Conservation (phyloP, 2,888 invertebrate genomes). For the Heteromyza rotundicornis region DNA sequence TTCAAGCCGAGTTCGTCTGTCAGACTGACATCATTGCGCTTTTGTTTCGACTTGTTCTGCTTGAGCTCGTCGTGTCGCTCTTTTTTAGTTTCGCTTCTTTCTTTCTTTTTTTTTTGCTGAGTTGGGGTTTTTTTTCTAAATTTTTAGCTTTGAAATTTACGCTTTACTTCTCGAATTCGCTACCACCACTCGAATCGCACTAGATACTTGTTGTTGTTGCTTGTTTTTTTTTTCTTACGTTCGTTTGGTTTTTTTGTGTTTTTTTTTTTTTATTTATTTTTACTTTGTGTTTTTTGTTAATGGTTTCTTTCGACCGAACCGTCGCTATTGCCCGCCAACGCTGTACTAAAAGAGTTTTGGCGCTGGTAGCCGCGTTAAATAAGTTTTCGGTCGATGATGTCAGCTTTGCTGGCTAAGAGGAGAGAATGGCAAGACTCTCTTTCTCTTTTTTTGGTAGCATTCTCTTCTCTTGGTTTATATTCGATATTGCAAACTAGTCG, state of each 20-base stretch:
- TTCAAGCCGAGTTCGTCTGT: constrained; percentile 37
- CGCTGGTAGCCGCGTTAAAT: constrained; percentile 50
- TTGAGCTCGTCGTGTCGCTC: constrained; percentile 28
- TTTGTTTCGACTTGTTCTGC: constrained; percentile 36
- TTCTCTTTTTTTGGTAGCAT: too few relatives aligned
- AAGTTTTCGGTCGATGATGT: constrained; percentile 50
- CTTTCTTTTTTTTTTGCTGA: constrained; percentile 3
- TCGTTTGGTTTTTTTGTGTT: too few relatives aligned
- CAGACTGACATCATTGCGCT: constrained; percentile 40
- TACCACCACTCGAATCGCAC: background rate
- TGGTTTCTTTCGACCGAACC: constrained; percentile 45
- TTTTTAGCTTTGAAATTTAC: constrained; percentile 19
- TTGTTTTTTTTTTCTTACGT: background rate
- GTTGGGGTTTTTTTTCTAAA: constrained; percentile 31
- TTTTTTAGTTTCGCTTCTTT: constrained; percentile 30
- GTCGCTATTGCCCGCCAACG: constrained; percentile 58
- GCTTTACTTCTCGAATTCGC: background rate
- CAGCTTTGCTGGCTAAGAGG: constrained; percentile 33
- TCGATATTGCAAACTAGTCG: too few relatives aligned
- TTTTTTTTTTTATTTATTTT: constrained; percentile 19
- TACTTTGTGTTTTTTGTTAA: constrained; percentile 19
- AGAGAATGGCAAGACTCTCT: background rate
- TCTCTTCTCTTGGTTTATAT: too few relatives aligned
- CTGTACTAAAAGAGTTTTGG: constrained; percentile 58
- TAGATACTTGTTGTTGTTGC: background rate